Conservation (phyloP, 2,797 vertebrate genomes). For the Pterois miles region DNA sequence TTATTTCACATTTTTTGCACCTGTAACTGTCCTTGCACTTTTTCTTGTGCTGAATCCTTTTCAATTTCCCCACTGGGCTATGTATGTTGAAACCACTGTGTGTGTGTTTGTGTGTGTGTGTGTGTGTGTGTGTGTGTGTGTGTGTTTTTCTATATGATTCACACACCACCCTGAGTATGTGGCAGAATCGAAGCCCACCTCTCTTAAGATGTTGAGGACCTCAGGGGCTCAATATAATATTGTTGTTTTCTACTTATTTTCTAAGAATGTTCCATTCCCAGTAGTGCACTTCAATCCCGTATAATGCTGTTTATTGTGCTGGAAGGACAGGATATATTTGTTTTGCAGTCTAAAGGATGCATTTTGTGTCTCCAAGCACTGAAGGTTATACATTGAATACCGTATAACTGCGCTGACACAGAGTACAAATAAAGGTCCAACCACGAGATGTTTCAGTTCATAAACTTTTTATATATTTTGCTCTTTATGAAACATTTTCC, state of each 20-base stretch:
- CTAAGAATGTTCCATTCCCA: conserved; percentile 74
- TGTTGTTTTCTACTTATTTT: conserved; percentile 77
- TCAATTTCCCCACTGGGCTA: conserved; percentile 39
- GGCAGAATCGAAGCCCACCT: conserved; percentile 60
- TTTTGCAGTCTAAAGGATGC: conserved; percentile 70
- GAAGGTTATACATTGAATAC: conserved; percentile 68
- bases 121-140: neutral
- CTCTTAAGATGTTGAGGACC: conserved; percentile 74
- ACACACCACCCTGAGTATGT: conserved; percentile 50
- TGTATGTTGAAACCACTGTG: conserved; percentile 44
- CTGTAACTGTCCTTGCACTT: conserved; percentile 31
- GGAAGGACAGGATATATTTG: conserved; percentile 74
- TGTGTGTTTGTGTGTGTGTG: conserved; percentile 23
- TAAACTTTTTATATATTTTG: conserved; percentile 55
- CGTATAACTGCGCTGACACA: conserved; percentile 51
- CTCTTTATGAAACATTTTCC: conserved; percentile 46
- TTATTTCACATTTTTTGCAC: conserved; percentile 12
- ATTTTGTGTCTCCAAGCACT: conserved; percentile 73
- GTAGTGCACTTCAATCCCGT: conserved; percentile 72
- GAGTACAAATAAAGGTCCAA: conserved; percentile 57
- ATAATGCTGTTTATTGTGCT: conserved; percentile 75
- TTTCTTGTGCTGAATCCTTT: conserved; percentile 40
- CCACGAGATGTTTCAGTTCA: conserved; percentile 42
- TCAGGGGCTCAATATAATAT: conserved; percentile 75
- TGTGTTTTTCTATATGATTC: conserved; percentile 41